Conservation (phyloP, 2,888 invertebrate species). For the Diadromus collaris region DNA sequence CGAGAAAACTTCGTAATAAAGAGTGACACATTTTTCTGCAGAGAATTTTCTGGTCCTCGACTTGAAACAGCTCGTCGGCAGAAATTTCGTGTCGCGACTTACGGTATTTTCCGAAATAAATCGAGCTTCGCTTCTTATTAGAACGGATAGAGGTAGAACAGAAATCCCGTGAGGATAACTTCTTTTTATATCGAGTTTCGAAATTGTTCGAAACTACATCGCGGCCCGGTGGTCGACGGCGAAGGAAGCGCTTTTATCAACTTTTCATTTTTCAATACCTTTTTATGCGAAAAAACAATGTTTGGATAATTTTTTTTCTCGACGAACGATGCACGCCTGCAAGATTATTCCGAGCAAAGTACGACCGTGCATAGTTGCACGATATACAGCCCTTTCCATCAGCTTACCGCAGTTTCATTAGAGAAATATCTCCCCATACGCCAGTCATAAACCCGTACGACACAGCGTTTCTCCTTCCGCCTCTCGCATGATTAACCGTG, state of each 20-base stretch:
- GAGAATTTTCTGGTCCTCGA: background rate
- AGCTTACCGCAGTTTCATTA: conserved; percentile 33
- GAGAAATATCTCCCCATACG: conserved; percentile 28
- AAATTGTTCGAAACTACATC: conserved; percentile 13
- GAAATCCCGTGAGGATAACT: background rate
- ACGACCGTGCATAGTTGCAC: background rate
- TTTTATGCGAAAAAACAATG: background rate
- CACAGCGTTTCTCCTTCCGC: conserved; percentile 12
- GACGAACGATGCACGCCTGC: background rate
- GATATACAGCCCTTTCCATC: background rate
- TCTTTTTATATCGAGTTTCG: conserved; percentile 26
- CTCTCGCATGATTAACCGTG: conserved; percentile 40
- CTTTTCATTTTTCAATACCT: background rate
- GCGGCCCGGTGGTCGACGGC: conserved; percentile 1
- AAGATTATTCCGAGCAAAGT: background rate
- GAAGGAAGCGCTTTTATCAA: conserved; percentile 6
- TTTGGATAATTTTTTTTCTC: background rate
- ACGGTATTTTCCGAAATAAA: background rate
- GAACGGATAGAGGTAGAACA: background rate
- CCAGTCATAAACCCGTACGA: conserved; percentile 37
- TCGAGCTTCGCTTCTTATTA: background rate
- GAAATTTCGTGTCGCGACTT: background rate
- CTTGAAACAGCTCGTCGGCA: background rate
- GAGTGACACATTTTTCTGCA: conserved; percentile 1
- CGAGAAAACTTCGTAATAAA: conserved; percentile 9